A percentile compares a stretch with the other conserved stretches of the same genome.
Conservation (phyloP, 35 echinoderm and acorn worm species). For the Nesometra sesokonis region DNA sequence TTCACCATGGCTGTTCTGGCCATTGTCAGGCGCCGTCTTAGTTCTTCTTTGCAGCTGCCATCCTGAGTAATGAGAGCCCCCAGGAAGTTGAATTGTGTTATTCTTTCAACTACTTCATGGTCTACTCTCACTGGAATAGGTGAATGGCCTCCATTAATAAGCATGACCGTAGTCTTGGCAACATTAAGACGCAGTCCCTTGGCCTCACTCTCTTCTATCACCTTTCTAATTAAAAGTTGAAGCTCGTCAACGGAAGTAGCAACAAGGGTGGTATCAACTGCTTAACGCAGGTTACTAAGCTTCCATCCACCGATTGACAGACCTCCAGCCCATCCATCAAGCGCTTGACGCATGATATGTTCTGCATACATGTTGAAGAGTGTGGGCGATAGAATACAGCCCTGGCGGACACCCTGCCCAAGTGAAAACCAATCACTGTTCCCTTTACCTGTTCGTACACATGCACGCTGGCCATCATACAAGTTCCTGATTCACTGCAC, state of each 20-base stretch:
- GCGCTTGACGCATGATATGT: conserved; percentile 6
- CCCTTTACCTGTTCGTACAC: conserved; percentile 6
- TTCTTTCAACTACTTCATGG: neutral
- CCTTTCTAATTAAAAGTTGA: neutral
- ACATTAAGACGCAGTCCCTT: conserved; percentile 4
- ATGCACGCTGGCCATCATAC: neutral
- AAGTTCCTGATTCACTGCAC: neutral
- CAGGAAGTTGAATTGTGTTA: conserved; percentile 18
- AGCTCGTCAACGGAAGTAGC: conserved; percentile 7
- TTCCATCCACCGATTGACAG: conserved; percentile 10
- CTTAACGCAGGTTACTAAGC: conserved; percentile 18
- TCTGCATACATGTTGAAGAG: conserved; percentile 41
- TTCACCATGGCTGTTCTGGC: neutral
- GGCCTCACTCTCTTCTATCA: conserved; percentile 2
- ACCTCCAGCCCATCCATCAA: conserved; percentile 4
- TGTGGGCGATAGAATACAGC: conserved; percentile 21
- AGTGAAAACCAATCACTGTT: conserved; percentile 9
- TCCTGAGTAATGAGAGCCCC: conserved; percentile 5
- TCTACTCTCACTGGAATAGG: neutral
- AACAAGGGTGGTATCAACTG: conserved; percentile 11
- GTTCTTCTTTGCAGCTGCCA: conserved; percentile 4
- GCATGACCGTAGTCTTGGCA: conserved; percentile 10
- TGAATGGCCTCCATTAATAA: neutral
- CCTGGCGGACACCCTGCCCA: conserved; percentile 7
- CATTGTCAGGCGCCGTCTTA: conserved; percentile 6